These are phyloP conservation scores for Rhabdomys pumilio DNA, from an alignment of 2,797 vertebrate genomes.

Conservation along the genomic window DNA sequence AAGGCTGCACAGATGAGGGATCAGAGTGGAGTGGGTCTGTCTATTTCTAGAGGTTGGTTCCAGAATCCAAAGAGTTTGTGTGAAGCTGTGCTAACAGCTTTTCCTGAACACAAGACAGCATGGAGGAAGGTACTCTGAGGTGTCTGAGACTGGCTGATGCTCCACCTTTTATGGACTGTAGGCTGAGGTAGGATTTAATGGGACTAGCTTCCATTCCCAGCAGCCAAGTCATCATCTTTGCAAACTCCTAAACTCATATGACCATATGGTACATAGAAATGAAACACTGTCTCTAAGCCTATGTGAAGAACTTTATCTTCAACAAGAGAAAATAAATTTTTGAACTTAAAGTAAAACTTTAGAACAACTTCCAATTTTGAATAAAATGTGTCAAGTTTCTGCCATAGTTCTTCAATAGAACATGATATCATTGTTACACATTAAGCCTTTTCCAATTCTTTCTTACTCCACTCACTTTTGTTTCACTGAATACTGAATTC, in stretches of 20 bases:
- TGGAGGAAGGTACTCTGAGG: neutral
- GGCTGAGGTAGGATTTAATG: neutral
- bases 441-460: neutral
- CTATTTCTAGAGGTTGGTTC: neutral
- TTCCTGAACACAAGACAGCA: neutral
- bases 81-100: neutral
- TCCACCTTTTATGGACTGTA: neutral
- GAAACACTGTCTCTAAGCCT: neutral
- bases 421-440: neutral
- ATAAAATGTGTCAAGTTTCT: constrained; percentile 9
- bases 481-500: neutral
- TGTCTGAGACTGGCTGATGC: neutral
- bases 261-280: neutral
- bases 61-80: neutral
- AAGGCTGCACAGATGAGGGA: neutral
- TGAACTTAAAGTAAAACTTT: constrained; percentile 13
- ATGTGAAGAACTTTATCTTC: neutral
- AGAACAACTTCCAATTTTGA: neutral
- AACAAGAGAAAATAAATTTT: neutral
- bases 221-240: neutral
- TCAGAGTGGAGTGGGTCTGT: neutral
- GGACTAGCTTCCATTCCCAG: neutral
- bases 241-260: neutral
- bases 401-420: neutral
- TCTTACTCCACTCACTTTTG: neutral